Evolutionary conservation across 2,888 invertebrate species (phyloP).

Genomic region (Ashinkailepas kermadecensis): DNA sequence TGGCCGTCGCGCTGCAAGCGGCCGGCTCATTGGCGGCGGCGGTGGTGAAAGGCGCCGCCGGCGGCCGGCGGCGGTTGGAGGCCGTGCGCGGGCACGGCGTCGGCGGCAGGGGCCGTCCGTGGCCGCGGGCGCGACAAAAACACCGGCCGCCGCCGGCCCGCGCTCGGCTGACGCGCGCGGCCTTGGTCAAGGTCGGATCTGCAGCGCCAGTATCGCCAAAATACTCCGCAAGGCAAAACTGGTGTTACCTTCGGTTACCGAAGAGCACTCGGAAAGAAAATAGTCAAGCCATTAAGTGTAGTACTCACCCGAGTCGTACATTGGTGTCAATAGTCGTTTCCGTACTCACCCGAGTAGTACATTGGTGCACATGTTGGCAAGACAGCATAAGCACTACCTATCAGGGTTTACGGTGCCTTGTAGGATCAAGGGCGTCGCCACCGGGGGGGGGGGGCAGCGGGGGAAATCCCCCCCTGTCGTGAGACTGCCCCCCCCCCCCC

Average conservation of each 20-base stretch:
- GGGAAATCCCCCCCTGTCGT: no score
- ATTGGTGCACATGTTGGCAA: no score
- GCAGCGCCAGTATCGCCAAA: no score
- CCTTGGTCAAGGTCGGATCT: not conserved
- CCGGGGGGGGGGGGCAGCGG: no score
- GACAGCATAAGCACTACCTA: not conserved
- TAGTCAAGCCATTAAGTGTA: no score
- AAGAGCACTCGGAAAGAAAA: no score
- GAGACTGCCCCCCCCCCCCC: no score
- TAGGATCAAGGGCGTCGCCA: not conserved
- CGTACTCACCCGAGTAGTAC: no score
- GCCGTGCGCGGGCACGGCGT: slow-evolving; percentile 2
- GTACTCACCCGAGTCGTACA: no score
- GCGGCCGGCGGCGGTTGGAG: not conserved
- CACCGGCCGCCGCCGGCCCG: not conserved
- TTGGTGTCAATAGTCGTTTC: no score
- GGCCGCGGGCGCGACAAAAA: slow-evolving; percentile 5
- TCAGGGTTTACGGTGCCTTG: not conserved
- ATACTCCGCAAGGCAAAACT: no score
- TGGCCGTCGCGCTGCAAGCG: not conserved
- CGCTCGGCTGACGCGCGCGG: not conserved
- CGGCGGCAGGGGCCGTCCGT: not conserved
- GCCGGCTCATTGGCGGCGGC: not conserved
- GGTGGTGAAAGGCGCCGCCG: slow-evolving; percentile 12
- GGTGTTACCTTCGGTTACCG: no score